Conservation (phyloP, 2,888 invertebrate species). For the Pachymerium ferrugineum region DNA sequence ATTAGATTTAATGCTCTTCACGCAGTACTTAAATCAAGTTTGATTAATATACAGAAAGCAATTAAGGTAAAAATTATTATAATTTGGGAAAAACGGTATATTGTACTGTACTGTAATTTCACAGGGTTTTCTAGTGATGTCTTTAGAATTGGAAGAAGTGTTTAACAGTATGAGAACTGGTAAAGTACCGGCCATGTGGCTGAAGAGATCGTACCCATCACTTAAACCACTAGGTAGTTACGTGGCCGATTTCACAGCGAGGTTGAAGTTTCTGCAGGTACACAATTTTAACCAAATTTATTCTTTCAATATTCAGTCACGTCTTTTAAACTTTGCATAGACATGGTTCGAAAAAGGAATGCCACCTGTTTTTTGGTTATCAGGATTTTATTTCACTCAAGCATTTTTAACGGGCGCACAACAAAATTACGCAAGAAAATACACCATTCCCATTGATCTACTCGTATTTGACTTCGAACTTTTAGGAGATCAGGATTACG, state of each 20-base stretch:
- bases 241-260: slow-evolving; percentile 48
- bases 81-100: not conserved
- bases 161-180: slow-evolving; percentile 74
- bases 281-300: slow-evolving; percentile 39
- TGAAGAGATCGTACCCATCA: slow-evolving; percentile 50
- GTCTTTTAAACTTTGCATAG: slow-evolving; percentile 39
- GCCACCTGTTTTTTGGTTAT: slow-evolving; percentile 49
- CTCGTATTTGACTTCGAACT: slow-evolving; percentile 54
- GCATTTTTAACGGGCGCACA: slow-evolving; percentile 52
- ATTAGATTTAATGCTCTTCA: slow-evolving; percentile 48
- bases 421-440: slow-evolving; percentile 51
- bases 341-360: slow-evolving; percentile 49
- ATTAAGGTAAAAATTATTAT: slow-evolving; percentile 44
- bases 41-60: slow-evolving; percentile 48
- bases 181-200: slow-evolving; percentile 54
- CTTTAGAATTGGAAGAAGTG: slow-evolving; percentile 76
- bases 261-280: slow-evolving; percentile 60
- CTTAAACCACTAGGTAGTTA: slow-evolving; percentile 50
- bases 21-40: slow-evolving; percentile 43
- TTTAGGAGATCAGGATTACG: slow-evolving; percentile 53
- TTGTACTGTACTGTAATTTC: not conserved
- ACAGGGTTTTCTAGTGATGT: slow-evolving; percentile 78
- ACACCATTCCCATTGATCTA: slow-evolving; percentile 50
- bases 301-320: not conserved
- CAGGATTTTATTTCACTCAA: slow-evolving; percentile 52